These are phyloP conservation scores for Drosophila ochracea DNA, from an alignment of 2,888 invertebrate species.

Conservation along the genomic window DNA sequence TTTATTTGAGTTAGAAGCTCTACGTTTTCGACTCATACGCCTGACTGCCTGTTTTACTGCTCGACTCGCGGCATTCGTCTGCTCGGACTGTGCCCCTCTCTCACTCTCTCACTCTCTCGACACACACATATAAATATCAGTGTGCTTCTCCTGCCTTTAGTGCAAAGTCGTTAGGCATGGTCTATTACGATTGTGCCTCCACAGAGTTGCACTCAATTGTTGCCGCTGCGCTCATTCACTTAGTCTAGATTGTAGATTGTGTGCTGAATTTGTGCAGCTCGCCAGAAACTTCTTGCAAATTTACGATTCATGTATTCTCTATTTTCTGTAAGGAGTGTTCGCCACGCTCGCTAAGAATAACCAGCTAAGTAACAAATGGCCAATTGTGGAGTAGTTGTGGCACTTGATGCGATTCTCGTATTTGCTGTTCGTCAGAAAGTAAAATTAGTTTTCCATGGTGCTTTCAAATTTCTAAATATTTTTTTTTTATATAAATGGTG, in stretches of 20 bases:
- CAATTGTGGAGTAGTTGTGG: neutral
- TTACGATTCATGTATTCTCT: slow-evolving; percentile 49
- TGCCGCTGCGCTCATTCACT: slow-evolving; percentile 49
- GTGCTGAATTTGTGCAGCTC: slow-evolving; percentile 69
- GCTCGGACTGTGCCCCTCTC: slow-evolving; percentile 4
- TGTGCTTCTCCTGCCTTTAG: slow-evolving; percentile 35
- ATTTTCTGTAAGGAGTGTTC: slow-evolving; percentile 5
- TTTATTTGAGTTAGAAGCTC: slow-evolving; percentile 68
- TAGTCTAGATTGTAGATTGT: slow-evolving; percentile 58
- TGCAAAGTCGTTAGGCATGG: slow-evolving; percentile 74
- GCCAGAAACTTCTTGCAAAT: slow-evolving; percentile 66
- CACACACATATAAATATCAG: slow-evolving; percentile 1
- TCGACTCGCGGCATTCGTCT: slow-evolving; percentile 37
- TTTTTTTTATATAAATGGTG: neutral
- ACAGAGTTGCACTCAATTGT: slow-evolving; percentile 62
- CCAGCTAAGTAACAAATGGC: slow-evolving; percentile 17
- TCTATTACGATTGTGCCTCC: slow-evolving; percentile 73
- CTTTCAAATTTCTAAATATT: neutral
- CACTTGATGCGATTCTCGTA: neutral
- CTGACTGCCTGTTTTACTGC: slow-evolving; percentile 60
- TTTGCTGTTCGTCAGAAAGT: neutral
- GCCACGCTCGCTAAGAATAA: neutral
- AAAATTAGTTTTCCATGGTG: neutral
- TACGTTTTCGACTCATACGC: slow-evolving; percentile 65
- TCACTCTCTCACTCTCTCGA: slow-evolving; percentile 12